Percentiles rank a stretch among this genome's conserved stretches.
Conservation (phyloP, 1,140 invertebrate genomes). For the Alviniconcha marisindica region DNA sequence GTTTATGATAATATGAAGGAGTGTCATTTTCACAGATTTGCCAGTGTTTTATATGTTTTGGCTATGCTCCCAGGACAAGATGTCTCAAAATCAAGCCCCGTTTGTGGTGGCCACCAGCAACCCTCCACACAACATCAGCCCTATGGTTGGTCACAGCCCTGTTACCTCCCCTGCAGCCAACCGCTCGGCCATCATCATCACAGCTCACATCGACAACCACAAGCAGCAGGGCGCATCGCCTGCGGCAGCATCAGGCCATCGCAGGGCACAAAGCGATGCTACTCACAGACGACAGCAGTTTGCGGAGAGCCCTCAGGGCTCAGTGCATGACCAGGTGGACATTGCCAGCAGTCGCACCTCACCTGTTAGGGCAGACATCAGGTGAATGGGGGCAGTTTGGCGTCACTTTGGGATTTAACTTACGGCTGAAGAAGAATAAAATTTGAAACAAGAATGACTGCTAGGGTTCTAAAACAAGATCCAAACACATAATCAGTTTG, state of each 20-base stretch:
- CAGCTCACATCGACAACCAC: background rate
- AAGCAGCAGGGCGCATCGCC: background rate
- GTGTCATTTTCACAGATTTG: too few species aligned
- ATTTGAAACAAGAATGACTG: too few species aligned
- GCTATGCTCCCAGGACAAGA: background rate
- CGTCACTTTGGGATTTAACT: too few species aligned
- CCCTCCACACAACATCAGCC: background rate
- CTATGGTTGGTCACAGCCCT: background rate
- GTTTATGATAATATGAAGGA: too few species aligned
- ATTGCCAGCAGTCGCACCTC: too few species aligned
- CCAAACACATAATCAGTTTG: too few species aligned
- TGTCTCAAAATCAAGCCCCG: conserved; percentile 9
- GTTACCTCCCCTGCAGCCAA: background rate
- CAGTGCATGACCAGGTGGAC: too few species aligned
- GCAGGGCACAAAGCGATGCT: background rate
- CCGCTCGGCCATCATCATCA: background rate
- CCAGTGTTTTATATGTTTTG: too few species aligned
- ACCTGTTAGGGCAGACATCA: too few species aligned
- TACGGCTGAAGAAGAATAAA: too few species aligned
- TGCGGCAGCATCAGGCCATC: background rate
- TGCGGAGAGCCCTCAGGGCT: conserved; percentile 1
- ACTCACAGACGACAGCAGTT: background rate
- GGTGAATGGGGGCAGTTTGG: too few species aligned
- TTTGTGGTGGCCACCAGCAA: conserved; percentile 16
- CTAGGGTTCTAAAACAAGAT: too few species aligned